phyloP scores from a whole-genome alignment of 2,113 vertebrate genomes.

The human (Homo sapiens) region DNA sequence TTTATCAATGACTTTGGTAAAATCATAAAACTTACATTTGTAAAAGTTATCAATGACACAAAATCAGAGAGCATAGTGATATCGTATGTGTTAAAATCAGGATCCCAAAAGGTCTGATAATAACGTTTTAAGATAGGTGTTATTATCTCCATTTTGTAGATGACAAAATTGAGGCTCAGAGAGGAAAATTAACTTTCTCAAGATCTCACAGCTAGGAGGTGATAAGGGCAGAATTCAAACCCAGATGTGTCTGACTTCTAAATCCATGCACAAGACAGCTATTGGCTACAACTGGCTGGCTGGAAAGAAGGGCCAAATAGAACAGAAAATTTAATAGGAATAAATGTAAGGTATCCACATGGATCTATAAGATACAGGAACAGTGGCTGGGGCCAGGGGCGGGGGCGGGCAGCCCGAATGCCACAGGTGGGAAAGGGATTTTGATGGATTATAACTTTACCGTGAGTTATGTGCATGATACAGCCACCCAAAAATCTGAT shows the following conservation, averaged over 20 bases:
- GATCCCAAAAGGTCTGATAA: background rate
- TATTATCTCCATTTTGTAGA: background rate
- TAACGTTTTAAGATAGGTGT: background rate
- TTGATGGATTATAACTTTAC: background rate
- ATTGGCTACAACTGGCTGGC: background rate
- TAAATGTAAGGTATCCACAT: background rate
- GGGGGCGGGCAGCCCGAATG: fast-evolving
- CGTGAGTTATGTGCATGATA: background rate
- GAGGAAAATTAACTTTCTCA: background rate
- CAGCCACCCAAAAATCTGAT: background rate
- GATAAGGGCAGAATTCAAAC: background rate
- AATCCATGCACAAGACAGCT: background rate
- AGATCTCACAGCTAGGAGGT: background rate
- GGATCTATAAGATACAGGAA: background rate
- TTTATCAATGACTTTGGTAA: background rate
- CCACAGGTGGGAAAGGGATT: background rate
- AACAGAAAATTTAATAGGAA: background rate
- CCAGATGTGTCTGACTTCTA: background rate
- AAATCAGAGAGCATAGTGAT: background rate
- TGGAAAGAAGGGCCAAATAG: background rate
- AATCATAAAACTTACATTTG: background rate
- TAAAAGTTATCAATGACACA: background rate
- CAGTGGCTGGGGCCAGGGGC: background rate
- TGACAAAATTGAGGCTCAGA: background rate
- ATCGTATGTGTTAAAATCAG: background rate